Conservation (phyloP, 2,888 invertebrate genomes). For the Drosophila formosana region DNA sequence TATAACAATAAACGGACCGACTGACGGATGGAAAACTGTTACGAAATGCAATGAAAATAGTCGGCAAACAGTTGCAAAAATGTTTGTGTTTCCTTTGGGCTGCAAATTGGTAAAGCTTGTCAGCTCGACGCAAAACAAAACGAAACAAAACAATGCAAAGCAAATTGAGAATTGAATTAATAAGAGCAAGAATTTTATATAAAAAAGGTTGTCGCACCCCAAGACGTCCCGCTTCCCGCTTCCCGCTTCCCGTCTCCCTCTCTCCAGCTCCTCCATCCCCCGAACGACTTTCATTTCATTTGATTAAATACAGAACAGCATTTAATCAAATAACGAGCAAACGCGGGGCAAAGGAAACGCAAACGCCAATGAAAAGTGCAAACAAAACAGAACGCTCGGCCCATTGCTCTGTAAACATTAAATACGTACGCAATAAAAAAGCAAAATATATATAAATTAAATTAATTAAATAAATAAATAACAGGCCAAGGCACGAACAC, state of each 20-base stretch:
- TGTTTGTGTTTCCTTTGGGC: conserved; percentile 8
- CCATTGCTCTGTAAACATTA: conserved; percentile 33
- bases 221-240: not conserved
- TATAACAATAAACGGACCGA: conserved; percentile 36
- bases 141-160: conserved; percentile 8
- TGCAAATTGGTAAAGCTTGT: conserved; percentile 53
- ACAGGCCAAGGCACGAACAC: conserved; percentile 36
- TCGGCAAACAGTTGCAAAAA: conserved; percentile 12
- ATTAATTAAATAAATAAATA: conserved; percentile 72
- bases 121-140: conserved; percentile 19
- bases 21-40: conserved; percentile 37
- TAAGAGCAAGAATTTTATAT: conserved; percentile 20
- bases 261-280: not conserved
- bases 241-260: not conserved
- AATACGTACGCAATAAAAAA: not conserved
- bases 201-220: conserved; percentile 49
- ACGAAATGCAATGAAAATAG: conserved; percentile 54
- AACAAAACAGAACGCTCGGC: conserved; percentile 39
- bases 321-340: conserved; percentile 64
- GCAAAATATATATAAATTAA: conserved; percentile 44
- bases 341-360: conserved; percentile 15
- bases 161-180: conserved; percentile 14
- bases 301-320: conserved; percentile 72
- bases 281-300: conserved; percentile 55
- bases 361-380: conserved; percentile 59